Evolutionary conservation across 2,888 invertebrate genomes (phyloP), one percentile per base, ranked within the genome.

Genomic region (Formica aserva): DNA sequence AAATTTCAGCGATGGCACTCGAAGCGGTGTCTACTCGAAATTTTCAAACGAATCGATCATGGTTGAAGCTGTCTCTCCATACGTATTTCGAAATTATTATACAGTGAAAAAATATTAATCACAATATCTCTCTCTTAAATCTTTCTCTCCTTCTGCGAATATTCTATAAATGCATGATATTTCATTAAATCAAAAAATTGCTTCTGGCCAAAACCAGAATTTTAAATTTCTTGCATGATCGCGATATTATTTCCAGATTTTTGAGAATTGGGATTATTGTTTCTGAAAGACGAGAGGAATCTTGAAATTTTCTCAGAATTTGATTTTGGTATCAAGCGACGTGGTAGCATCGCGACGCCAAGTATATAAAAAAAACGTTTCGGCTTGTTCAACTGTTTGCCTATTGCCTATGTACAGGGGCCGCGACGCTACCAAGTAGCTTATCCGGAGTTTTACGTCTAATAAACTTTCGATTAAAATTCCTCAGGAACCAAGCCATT

Each of bases 1-100:
- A 75, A 75, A 75, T 75, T 75, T 75, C n/a, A 11, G 15, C 45
- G 65, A 65, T 38, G 45, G 9, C n/a, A 62, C 15, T 29, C 38
- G n/a, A 38, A 77, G 29, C 22, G 57, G 41, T 32, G 41, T n/a
- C n/a, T 29, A 41, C 6, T 57, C 13, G 41, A 69, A 71, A 71
- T 71, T 45, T 71, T 48, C 71, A 18, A 18, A 13, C 26, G 26
- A 41, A 55, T 41, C n/a, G 66, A 60, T 57, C 67, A 32, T 6
- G 29, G 2, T 22, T 22, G n/a, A 66, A 65, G 26, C 26, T 15
- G n/a, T 15, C 26, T 15, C 29, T 6, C 18, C 18, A 41, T 41
- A 38, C 6, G 8, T 52, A 52, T 66, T 57, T 57, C 41, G 15
- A 22, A 6, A 57, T 69, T 41, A 69, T 78, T 57, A 32, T 29